Base-by-base conservation (phyloP, 1,140 invertebrate genomes). In the Camponotus floridanus region DNA sequence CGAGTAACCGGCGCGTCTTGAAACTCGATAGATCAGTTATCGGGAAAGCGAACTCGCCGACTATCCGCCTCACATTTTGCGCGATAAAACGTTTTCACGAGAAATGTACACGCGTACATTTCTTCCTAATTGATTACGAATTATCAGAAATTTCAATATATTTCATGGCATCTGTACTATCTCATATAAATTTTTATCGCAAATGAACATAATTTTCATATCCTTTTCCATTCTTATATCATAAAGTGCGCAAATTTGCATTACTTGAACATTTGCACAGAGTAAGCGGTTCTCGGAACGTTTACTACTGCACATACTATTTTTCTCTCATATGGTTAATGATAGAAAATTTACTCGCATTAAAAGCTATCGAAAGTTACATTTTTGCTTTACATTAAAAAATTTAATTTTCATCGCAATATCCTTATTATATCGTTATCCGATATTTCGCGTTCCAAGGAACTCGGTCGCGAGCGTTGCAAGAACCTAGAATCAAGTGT, bases 1-100 rank as follows among this genome's bases (percentile, higher is more conserved):
- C 26, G 67, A 39, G 51, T 71, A 81, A 61, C 45, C 45, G 64
- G 59, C 31, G 55, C 55, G 39, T 61, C 79, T 74, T 61, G 79
- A 61, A 80, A 68, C 76, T 57, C 45, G 76, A 80, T 80, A 70
- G 76, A 62, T 61, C 68, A 18, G 26, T 31, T 11, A 55, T 26
- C 26, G 18, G 33, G 33, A n/a, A 65, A 51, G 15, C 51, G 11
- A 55, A 71, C 59, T 15, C 31, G 26, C 11, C 78, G 78, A 71
- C 36, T 18, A 73, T 51, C 21, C 18, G 36, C 21, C 48, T 15
- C 31, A n/a, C 31, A 26, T 61, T 48, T 73, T 45, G 48, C 15
- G 4, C 1, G 39, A 83, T 73, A 5, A 73, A 51, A 51, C 15
- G 51, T n/a, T 26, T 18, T 15, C 9, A 21, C 5, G 42, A n/a